These are phyloP conservation scores for Coptotermes formosanus DNA, from an alignment of 1,140 invertebrate species.

Conservation along the genomic window DNA sequence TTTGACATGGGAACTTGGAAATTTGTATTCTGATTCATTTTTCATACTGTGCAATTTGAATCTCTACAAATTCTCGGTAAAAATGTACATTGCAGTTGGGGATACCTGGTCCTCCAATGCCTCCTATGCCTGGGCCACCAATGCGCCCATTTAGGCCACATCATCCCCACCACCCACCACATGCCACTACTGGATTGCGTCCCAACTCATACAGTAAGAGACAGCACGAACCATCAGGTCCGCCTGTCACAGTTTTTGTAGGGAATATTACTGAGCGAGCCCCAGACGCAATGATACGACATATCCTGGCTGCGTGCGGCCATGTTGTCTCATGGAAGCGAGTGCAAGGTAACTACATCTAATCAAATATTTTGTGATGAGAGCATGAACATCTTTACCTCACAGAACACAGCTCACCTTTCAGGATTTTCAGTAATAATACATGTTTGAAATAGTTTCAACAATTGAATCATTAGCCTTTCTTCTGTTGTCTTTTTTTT, in stretches of 20 bases:
- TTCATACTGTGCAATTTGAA: no score
- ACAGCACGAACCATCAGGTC: slow-evolving; percentile 58
- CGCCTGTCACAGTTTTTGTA: slow-evolving; percentile 95
- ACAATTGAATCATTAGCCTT: not conserved
- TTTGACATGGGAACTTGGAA: no score
- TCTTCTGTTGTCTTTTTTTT: no score
- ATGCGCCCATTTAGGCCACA: slow-evolving; percentile 37
- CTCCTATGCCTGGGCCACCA: slow-evolving; percentile 37
- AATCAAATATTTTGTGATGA: not conserved
- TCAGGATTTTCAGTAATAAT: no score
- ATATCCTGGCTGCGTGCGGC: slow-evolving; percentile 87
- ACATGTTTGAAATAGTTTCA: not conserved
- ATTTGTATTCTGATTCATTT: no score
- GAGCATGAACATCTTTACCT: no score
- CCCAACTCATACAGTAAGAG: slow-evolving; percentile 41
- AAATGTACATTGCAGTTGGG: slow-evolving; percentile 30
- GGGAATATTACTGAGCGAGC: slow-evolving; percentile 97
- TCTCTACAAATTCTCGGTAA: no score
- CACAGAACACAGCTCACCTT: no score
- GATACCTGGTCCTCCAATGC: slow-evolving; percentile 40
- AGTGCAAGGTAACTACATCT: slow-evolving; percentile 71
- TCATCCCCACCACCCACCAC: slow-evolving; percentile 40
- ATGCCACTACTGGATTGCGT: slow-evolving; percentile 51
- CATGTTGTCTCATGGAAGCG: slow-evolving; percentile 95
- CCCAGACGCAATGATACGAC: slow-evolving; percentile 91